Evolutionary conservation across 2,113 vertebrate genomes (phyloP).

Genomic region (Tachysurus fulvidraco): DNA sequence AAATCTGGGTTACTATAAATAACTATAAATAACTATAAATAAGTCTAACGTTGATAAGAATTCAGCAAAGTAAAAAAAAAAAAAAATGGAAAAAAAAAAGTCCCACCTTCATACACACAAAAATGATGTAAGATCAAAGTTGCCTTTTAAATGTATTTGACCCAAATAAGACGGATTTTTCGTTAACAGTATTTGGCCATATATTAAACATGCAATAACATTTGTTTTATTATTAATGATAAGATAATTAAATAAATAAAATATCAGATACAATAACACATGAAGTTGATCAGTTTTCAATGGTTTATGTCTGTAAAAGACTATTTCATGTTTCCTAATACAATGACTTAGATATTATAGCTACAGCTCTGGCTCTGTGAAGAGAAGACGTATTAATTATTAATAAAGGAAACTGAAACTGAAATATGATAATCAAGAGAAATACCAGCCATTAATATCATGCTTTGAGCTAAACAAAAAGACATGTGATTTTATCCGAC

Average conservation of each 20-base stretch:
- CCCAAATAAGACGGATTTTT: not conserved
- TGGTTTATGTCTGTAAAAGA: not conserved
- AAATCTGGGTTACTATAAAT: not conserved
- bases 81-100: not conserved
- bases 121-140: not conserved
- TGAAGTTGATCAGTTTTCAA: not conserved
- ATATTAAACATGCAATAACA: not conserved
- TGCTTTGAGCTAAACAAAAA: not conserved
- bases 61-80: not conserved
- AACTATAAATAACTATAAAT: not conserved
- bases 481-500: not conserved
- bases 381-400: slow-evolving; percentile 57
- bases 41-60: not conserved
- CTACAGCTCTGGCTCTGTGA: not conserved
- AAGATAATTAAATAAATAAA: not conserved
- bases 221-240: not conserved
- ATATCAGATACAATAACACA: not conserved
- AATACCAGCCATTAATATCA: not conserved
- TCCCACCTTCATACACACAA: not conserved
- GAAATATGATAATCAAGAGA: slow-evolving; percentile 12
- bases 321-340: not conserved
- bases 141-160: not conserved
- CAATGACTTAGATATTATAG: not conserved
- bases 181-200: not conserved
- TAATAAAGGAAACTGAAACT: slow-evolving; percentile 59